Conservation (phyloP, 37 sponge, comb jelly and placozoan species). For the Bolinopsis microptera region DNA sequence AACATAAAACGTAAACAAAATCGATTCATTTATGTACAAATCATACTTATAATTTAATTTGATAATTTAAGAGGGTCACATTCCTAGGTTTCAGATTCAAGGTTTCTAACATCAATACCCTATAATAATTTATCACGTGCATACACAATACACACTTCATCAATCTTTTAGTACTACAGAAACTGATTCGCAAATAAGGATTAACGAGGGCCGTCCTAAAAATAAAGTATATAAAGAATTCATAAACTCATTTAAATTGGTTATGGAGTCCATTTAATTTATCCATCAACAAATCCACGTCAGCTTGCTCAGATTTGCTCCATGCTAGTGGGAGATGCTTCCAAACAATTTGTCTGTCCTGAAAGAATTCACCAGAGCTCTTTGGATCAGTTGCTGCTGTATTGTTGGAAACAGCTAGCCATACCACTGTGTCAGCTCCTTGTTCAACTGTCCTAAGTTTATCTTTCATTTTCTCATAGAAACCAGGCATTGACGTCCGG, state of each 20-base stretch:
- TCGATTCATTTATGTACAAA: too few species aligned
- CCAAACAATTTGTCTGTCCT: slow-evolving; percentile 72
- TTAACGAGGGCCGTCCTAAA: too few species aligned
- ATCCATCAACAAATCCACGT: slow-evolving; percentile 77
- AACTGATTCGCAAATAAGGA: too few species aligned
- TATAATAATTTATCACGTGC: too few species aligned
- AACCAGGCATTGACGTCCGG: slow-evolving; percentile 77
- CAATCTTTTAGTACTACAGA: too few species aligned
- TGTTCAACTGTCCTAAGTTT: slow-evolving; percentile 79
- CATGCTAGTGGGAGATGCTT: slow-evolving; percentile 85
- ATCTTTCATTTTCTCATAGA: slow-evolving; percentile 71
- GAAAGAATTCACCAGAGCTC: not conserved
- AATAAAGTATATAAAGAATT: too few species aligned
- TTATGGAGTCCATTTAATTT: slow-evolving; percentile 69
- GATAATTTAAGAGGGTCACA: too few species aligned
- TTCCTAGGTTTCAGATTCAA: too few species aligned
- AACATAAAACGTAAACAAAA: too few species aligned
- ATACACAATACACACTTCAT: too few species aligned
- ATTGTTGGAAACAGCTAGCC: slow-evolving; percentile 78
- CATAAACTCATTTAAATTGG: slow-evolving; percentile 11
- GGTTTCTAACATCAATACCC: too few species aligned
- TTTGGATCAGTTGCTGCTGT: slow-evolving; percentile 5
- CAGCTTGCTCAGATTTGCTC: slow-evolving; percentile 70
- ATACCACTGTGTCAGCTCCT: slow-evolving; percentile 90
- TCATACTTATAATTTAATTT: too few species aligned